Evolutionary conservation across 2,888 invertebrate species (phyloP).

Genomic region (Cataglyphis albicans): DNA sequence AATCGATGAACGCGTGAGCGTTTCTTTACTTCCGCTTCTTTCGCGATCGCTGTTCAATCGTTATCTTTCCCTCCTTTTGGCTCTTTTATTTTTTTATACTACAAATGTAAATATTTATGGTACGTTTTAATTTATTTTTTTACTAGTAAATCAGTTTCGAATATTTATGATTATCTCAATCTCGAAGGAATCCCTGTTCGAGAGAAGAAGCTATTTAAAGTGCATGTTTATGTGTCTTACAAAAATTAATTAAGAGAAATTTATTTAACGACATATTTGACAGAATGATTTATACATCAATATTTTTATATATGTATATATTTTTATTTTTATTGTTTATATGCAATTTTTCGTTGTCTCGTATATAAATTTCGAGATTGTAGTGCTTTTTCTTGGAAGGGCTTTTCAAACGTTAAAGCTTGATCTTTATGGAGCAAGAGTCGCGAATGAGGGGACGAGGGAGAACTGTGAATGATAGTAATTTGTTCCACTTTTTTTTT

Average conservation of each 20-base stretch:
- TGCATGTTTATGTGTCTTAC: background rate
- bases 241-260: background rate
- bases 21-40: slow-evolving; percentile 48
- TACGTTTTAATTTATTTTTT: background rate
- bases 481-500: slow-evolving; percentile 62
- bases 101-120: background rate
- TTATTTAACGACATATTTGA: background rate
- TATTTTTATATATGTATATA: slow-evolving; percentile 4
- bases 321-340: background rate
- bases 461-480: slow-evolving; percentile 52
- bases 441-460: slow-evolving; percentile 17
- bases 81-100: background rate
- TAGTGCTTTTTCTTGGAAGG: slow-evolving; percentile 7
- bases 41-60: slow-evolving; percentile 47
- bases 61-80: slow-evolving; percentile 24
- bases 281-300: background rate
- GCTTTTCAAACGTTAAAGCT: slow-evolving; percentile 34
- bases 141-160: background rate
- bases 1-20: slow-evolving; percentile 82
- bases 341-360: slow-evolving; percentile 3
- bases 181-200: background rate
- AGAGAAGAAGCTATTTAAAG: background rate
- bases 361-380: background rate
- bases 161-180: background rate
- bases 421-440: slow-evolving; percentile 32